These are phyloP conservation scores for Stomatorhinus ivindoensis DNA, from an alignment of 2,113 vertebrate genomes.

Conservation along the genomic window DNA sequence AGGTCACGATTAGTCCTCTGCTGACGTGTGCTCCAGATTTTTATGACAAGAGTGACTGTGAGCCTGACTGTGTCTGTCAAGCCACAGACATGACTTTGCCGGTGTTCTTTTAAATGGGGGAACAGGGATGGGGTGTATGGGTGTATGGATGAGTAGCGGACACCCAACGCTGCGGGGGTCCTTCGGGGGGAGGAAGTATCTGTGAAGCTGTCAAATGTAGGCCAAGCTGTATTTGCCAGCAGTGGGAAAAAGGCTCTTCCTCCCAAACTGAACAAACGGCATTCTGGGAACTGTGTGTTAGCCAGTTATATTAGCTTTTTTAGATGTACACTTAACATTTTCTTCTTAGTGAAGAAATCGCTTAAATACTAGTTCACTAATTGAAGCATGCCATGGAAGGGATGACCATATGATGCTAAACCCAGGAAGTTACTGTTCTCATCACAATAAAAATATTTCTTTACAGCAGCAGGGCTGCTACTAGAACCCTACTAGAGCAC, in stretches of 20 bases:
- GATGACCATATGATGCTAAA: not conserved
- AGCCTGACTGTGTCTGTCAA: not conserved
- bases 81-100: not conserved
- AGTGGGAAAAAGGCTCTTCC: not conserved
- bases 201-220: not conserved
- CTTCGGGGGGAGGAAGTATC: not conserved
- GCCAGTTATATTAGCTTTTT: not conserved
- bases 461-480: not conserved
- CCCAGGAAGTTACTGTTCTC: not conserved
- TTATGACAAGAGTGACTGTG: not conserved
- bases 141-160: not conserved
- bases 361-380: not conserved
- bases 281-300: not conserved
- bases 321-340: not conserved
- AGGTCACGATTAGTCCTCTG: not conserved
- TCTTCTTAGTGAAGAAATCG: not conserved
- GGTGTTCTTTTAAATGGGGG: not conserved
- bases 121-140: not conserved
- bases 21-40: not conserved
- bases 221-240: not conserved
- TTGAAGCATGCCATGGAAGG: not conserved
- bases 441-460: not conserved
- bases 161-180: not conserved
- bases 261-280: not conserved
- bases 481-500: too few relatives aligned